These are phyloP conservation scores for Limnephilus auricula DNA, from an alignment of 2,888 invertebrate genomes.

Conservation along the genomic window DNA sequence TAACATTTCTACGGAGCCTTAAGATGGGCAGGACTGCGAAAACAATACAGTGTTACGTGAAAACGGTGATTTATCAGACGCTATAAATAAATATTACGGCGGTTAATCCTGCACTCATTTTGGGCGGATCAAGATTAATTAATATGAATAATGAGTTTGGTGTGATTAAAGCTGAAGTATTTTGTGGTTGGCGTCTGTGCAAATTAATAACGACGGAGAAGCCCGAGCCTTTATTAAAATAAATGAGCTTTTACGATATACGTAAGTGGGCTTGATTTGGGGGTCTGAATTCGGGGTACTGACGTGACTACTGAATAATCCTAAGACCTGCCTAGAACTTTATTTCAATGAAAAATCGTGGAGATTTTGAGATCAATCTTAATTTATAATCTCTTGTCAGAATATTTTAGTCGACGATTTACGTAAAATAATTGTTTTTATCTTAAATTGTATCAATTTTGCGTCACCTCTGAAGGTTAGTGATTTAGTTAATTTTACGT, in stretches of 20 bases:
- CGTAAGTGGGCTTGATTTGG: not conserved
- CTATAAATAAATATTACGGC: slow-evolving; percentile 4
- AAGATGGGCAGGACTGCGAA: not conserved
- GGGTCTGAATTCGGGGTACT: not conserved
- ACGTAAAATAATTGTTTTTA: not conserved
- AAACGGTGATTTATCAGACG: slow-evolving; percentile 18
- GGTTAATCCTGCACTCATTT: slow-evolving; percentile 5
- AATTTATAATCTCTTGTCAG: not conserved
- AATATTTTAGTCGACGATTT: not conserved
- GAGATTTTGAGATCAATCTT: not conserved
- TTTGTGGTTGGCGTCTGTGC: not conserved
- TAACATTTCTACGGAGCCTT: no score
- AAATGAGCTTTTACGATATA: not conserved
- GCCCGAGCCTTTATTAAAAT: not conserved
- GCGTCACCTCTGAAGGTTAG: no score
- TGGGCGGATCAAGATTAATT: slow-evolving; percentile 21
- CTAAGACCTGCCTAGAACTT: not conserved
- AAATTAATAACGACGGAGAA: not conserved
- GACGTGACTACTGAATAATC: not conserved
- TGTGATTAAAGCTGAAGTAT: not conserved
- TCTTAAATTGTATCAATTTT: no score
- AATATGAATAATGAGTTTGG: not conserved
- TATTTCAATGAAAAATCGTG: not conserved
- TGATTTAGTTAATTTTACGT: no score
- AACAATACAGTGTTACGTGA: not conserved